Percentiles rank a stretch among this genome's conserved stretches.
Evolutionary conservation across 2,797 vertebrate genomes (phyloP).

Genomic region (Darevskia mixta): DNA sequence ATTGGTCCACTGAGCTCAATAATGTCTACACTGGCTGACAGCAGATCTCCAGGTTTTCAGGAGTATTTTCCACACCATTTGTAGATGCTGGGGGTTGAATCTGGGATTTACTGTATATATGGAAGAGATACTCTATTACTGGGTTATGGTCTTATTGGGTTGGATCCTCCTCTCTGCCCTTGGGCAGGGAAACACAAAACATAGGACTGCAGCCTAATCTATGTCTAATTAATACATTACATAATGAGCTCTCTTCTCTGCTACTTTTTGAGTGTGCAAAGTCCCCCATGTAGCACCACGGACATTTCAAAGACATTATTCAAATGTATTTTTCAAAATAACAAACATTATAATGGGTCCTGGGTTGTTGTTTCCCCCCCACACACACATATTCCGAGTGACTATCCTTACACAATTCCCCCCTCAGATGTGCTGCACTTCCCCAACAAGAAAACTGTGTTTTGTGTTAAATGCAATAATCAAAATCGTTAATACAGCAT

Average conservation of each 20-base stretch:
- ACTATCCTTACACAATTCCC: background rate
- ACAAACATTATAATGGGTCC: background rate
- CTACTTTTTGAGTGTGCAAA: background rate
- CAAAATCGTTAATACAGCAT: background rate
- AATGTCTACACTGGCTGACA: no score
- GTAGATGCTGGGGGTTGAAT: no score
- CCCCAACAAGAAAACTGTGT: slow-evolving; percentile 26
- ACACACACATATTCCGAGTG: background rate
- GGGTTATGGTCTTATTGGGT: no score
- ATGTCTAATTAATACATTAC: background rate
- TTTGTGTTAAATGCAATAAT: slow-evolving; percentile 14
- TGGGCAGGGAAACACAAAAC: background rate
- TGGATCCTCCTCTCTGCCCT: background rate
- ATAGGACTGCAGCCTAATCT: background rate
- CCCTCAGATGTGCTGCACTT: background rate
- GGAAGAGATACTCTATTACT: no score
- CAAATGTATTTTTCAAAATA: background rate
- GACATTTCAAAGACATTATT: background rate
- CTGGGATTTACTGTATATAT: no score
- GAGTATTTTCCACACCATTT: no score
- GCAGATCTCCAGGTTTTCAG: no score
- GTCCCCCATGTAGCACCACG: background rate
- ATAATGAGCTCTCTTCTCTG: background rate
- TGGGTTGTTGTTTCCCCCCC: background rate
- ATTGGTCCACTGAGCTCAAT: no score